Evolutionary conservation across 2,797 vertebrate genomes (phyloP), one percentile per base, ranked within the genome.

Genomic region (Pangasius mekongensis): DNA sequence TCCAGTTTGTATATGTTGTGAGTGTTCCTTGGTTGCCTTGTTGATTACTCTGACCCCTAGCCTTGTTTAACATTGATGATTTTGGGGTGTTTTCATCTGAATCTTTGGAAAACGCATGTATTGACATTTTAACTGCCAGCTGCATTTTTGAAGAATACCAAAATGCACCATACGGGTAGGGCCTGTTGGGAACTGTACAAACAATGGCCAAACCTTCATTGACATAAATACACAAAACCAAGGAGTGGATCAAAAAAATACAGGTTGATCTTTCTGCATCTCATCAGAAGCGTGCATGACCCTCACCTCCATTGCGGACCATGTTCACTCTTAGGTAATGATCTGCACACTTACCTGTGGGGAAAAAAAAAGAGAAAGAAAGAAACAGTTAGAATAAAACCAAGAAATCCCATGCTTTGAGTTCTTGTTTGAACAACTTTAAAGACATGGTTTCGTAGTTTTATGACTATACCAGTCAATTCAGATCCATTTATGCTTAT

Each of bases 281-380:
- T 77, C 43, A 30, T n/a, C 18, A 86, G 78, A 47, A 77, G 27
- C 71, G 33, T 30, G 10, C n/a, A 36, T 76, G 84, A 76, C 54
- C 69, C 36, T 58, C 69, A 86, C 71, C 22, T 77, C 73, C 56
- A 24, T 5, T 33, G 30, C 2, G 8, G 33, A 33, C 13, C 85
- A 67, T 10, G 60, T 47, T 30, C 43, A 67, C 11, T 10, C 86
- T 67, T 43, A 24, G 30, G 36, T 69, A 43, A 67, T 7, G 83
- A 85, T n/a, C 74, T n/a, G 62, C 74, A 88, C 62, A 80, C 87
- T 85, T 85, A 88, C 87, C 87, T 88, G 62, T 30, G 43, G 43
- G 43, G 30, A 11, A 5, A 27, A 16, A 36, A 10, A 66, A 9
- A 56, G 27, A 67, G 47, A n/a, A 24, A 47, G 11, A 81, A 7